Conservation (phyloP, 2,888 invertebrate genomes). For the Idaea aversata region DNA sequence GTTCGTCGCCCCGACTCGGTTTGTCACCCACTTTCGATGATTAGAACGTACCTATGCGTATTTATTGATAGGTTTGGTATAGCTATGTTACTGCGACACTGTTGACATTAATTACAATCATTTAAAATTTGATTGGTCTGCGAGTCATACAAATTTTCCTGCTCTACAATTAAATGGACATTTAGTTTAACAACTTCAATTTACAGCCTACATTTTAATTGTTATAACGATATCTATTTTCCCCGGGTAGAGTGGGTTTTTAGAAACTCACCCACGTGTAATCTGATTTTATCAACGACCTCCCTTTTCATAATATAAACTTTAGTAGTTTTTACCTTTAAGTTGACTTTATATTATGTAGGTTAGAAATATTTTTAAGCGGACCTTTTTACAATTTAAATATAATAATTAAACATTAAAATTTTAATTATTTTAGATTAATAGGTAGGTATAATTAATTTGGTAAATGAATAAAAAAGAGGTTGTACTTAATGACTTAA, state of each 20-base stretch:
- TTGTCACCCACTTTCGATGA: slow-evolving; percentile 62
- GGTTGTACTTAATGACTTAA: too few relatives aligned
- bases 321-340: too few relatives aligned
- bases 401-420: too few relatives aligned
- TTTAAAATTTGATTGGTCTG: neutral
- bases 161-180: neutral
- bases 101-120: neutral
- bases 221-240: neutral
- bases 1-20: slow-evolving; percentile 54
- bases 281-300: neutral
- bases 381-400: too few relatives aligned
- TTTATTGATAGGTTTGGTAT: slow-evolving; percentile 28
- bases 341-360: too few relatives aligned
- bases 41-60: slow-evolving; percentile 51
- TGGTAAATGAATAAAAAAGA: too few relatives aligned
- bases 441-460: too few relatives aligned
- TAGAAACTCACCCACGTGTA: neutral
- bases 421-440: too few relatives aligned
- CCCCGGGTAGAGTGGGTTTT: neutral
- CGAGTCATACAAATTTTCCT: neutral
- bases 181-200: neutral
- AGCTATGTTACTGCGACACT: slow-evolving; percentile 49
- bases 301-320: neutral
- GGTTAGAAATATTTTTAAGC: too few relatives aligned
- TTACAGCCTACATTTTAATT: neutral